Conservation (phyloP, 1,140 invertebrate species). For the Anastrepha obliqua region DNA sequence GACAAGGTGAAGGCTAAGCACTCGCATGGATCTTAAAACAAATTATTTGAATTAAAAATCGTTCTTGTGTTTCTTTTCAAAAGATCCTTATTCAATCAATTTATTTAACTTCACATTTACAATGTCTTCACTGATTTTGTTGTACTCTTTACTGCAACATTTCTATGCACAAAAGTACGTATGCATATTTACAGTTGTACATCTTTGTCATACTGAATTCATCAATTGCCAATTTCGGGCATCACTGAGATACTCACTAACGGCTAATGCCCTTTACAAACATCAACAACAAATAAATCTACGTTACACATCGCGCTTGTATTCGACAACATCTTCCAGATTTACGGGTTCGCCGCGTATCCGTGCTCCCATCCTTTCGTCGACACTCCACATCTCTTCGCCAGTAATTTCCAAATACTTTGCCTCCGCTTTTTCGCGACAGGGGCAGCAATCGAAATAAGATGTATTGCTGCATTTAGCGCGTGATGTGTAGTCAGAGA, state of each 20-base stretch:
- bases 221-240: too few relatives aligned
- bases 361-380: slow-evolving; percentile 1
- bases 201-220: too few relatives aligned
- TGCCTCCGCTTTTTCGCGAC: slow-evolving; percentile 69
- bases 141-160: neutral
- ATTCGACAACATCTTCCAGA: slow-evolving; percentile 52
- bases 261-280: neutral
- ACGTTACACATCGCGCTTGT: neutral
- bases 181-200: too few relatives aligned
- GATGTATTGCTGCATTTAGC: slow-evolving; percentile 66
- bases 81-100: neutral
- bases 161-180: too few relatives aligned
- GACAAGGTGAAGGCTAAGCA: too few relatives aligned
- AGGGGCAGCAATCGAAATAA: slow-evolving; percentile 70
- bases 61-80: neutral
- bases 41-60: too few relatives aligned
- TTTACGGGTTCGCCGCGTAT: slow-evolving; percentile 25
- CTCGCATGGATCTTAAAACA: too few relatives aligned
- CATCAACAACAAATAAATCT: neutral
- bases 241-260: too few relatives aligned
- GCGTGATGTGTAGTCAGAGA: slow-evolving; percentile 61
- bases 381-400: slow-evolving; percentile 64
- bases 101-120: slow-evolving; percentile 8
- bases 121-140: neutral
- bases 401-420: slow-evolving; percentile 66